Evolutionary conservation across 2,113 vertebrate species (phyloP), one percentile per base, ranked within the genome.

Genomic region (Corvus moneduloides): DNA sequence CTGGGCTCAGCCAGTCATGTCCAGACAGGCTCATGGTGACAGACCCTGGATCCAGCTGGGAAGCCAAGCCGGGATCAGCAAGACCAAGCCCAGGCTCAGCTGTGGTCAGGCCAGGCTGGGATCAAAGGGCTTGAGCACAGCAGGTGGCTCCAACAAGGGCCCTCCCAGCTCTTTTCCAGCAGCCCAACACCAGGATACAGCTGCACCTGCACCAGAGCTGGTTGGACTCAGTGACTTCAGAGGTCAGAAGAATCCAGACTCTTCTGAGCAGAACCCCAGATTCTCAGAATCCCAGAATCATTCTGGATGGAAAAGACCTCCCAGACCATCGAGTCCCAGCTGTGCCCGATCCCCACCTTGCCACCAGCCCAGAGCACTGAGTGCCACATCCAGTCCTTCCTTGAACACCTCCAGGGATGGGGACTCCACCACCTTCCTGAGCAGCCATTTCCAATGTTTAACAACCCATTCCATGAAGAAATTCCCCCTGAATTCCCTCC

Each of bases 241-340:
- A 6, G 39, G 39, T 41, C 39, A 41, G 39, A 41, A 41, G 39
- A 41, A 41, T 41, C 39, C 39, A 41, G 39, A 41, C 39, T 41
- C 39, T 41, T 41, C 39, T 41, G 39, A 12, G 17, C 73, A 44
- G 30, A 66, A n/a, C 27, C 33, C 17, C 74, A 76, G 27, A 49
- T 3, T 39, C 59, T 24, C 23, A 41, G 37, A 32, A 48, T 39
- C 59, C 24, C 23, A 41, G 37, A 32, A 49, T 35, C 21, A 30
- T 68, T 68, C 20, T 48, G 46, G 4, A 10, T 68, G 30, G 48
- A 83, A 89, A 19, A 48, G 17, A 10, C 13, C 24, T 68, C 24
- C 21, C 35, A 41, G 30, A 11, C 18, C 48, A 55, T 22, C 0
- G 0, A 49, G 18, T 41, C 39, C 54, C 22, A 0, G 1, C 39